Base-by-base conservation (phyloP, 2,888 invertebrate species). In the Clostera curtula region DNA sequence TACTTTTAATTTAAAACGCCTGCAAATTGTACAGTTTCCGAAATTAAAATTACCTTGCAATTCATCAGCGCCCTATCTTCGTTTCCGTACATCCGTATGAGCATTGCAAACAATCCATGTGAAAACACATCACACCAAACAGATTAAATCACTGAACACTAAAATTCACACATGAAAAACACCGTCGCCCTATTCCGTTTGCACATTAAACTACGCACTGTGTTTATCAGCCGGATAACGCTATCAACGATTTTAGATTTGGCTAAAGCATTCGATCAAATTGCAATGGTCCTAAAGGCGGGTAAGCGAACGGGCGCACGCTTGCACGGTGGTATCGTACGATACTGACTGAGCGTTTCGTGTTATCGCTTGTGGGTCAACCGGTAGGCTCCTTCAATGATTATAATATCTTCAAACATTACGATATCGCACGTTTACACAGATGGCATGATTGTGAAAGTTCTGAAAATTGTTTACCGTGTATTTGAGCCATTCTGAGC, bases 41-140 rank as follows among this genome's bases (percentile, higher is more conserved):
- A 8, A 13, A 5, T 7, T 15, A 12, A 3, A 5, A 15, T 32
- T 65, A 76, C 76, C 76, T 73, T 73, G 46, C 56, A 60, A 37
- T 63, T 64, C 25, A 62, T 34, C 29, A 61, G 56, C 34, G 56
- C 19, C 21, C 53, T 42, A 22, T 71, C 72, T 49, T 76, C 71
- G 28, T 62, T 65, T 5, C 56, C 70, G 36, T 67, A 68, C 62
- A 66, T 69, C 33, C 65, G 59, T 10, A 60, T 59, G 43, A 65
- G 50, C 70, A 67, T 69, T 34, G 37, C 60, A 62, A 24, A 37
- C 31, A 28, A 43, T 46, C 52, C 46, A 43, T 36, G 43, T 40
- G 11, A 40, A 34, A 39, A 31, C 42, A 40, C 29, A 36, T 31
- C 31, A 30, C 39, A 24, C 12, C 24, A 31, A 35, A 26, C 22